phyloP scores from a whole-genome alignment of 2,888 invertebrate species.

The Pseudococcus jackbeardsleyi region DNA sequence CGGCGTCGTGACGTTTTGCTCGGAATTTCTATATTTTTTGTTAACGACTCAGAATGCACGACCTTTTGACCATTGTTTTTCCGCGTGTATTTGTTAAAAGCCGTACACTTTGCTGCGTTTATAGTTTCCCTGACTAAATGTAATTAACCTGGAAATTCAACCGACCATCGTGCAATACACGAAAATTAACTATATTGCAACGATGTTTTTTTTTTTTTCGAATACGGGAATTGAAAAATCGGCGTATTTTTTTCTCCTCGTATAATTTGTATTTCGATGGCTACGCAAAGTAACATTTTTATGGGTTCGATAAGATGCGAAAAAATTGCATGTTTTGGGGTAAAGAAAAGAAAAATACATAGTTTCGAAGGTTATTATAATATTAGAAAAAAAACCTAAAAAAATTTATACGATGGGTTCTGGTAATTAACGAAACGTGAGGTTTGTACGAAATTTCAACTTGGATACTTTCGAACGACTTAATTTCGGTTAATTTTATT shows the following conservation, averaged over 20 bases:
- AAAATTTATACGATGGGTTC: background rate
- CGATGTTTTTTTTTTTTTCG: slow-evolving; percentile 1
- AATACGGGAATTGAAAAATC: background rate
- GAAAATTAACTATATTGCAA: slow-evolving; percentile 7
- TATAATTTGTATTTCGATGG: background rate
- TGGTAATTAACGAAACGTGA: slow-evolving; percentile 9
- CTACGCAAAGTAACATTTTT: background rate
- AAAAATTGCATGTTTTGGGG: background rate
- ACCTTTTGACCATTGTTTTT: slow-evolving; percentile 53
- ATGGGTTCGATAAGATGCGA: background rate
- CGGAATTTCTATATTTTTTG: slow-evolving; percentile 29
- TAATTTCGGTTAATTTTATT: background rate
- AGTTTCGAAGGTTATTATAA: background rate
- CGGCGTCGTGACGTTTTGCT: slow-evolving; percentile 35
- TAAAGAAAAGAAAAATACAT: background rate
- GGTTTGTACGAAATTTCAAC: slow-evolving; percentile 13
- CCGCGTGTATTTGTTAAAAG: background rate
- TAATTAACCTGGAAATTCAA: slow-evolving; percentile 53
- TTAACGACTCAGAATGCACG: slow-evolving; percentile 19
- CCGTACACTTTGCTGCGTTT: background rate
- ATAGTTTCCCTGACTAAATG: slow-evolving; percentile 33
- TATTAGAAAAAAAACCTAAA: background rate
- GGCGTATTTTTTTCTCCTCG: background rate
- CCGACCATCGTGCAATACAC: slow-evolving; percentile 11
- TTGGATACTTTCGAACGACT: background rate